phyloP scores from a whole-genome alignment of 30 jellyfish, hydroid and myxozoan species.

The Hydra vulgaris region DNA sequence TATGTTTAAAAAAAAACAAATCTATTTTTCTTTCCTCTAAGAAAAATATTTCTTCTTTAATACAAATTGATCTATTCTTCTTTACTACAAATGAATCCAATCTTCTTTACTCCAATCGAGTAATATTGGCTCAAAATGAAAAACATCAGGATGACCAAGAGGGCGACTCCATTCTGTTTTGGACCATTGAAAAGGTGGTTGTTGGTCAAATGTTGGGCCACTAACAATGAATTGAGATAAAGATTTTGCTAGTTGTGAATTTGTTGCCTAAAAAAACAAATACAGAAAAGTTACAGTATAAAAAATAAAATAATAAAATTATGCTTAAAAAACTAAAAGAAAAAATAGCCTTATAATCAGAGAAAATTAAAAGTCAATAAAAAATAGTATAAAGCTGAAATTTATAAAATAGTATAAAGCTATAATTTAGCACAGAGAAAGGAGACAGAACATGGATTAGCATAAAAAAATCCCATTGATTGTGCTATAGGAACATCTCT shows the following conservation, averaged over 20 bases:
- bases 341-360: no score
- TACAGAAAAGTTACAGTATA: background rate
- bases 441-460: no score
- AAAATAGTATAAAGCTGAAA: no score
- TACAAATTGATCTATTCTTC: background rate
- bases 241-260: slow-evolving; percentile 46
- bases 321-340: no score
- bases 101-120: slow-evolving; percentile 39
- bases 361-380: no score
- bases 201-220: slow-evolving; percentile 91
- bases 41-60: background rate
- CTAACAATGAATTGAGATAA: slow-evolving; percentile 63
- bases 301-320: background rate
- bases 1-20: no score
- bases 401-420: no score
- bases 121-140: slow-evolving; percentile 53
- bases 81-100: slow-evolving; percentile 21
- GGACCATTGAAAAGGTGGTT: slow-evolving; percentile 90
- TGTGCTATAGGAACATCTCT: no score
- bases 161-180: slow-evolving; percentile 84
- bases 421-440: no score
- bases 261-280: slow-evolving; percentile 67
- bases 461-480: no score
- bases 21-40: background rate
- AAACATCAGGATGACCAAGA: slow-evolving; percentile 92